Percentiles rank a stretch among this genome's conserved stretches.
Conservation (phyloP, 2,888 invertebrate species). For the Leucania comma region DNA sequence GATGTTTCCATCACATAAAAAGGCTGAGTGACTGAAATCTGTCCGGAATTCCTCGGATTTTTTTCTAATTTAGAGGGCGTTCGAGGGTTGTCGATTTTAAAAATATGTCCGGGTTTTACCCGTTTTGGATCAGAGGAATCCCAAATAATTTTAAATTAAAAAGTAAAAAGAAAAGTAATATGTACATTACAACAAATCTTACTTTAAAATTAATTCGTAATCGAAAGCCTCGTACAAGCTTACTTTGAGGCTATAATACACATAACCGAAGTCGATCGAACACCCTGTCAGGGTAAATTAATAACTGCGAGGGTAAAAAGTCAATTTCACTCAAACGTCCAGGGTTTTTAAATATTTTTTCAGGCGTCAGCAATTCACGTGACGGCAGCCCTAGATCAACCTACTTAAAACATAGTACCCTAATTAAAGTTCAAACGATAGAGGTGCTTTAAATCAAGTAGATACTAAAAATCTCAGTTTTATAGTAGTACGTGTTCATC, state of each 20-base stretch:
- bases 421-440: constrained; percentile 12
- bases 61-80: not conserved
- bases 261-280: not conserved
- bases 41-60: not conserved
- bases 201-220: not conserved
- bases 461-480: constrained; percentile 39
- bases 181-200: not conserved
- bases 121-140: not conserved
- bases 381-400: not conserved
- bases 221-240: not conserved
- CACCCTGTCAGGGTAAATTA: no score
- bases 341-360: no score
- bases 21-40: not conserved
- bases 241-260: not conserved
- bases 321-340: no score
- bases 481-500: constrained; percentile 46
- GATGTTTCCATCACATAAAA: no score
- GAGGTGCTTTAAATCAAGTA: constrained; percentile 27
- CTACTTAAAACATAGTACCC: not conserved
- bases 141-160: not conserved
- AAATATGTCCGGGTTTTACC: not conserved
- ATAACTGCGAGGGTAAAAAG: no score
- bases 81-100: not conserved
- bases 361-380: no score
- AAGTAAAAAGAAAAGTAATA: not conserved